Base-by-base conservation (phyloP, 2,888 invertebrate species). In the Hermaeophaga mercurialis region DNA sequence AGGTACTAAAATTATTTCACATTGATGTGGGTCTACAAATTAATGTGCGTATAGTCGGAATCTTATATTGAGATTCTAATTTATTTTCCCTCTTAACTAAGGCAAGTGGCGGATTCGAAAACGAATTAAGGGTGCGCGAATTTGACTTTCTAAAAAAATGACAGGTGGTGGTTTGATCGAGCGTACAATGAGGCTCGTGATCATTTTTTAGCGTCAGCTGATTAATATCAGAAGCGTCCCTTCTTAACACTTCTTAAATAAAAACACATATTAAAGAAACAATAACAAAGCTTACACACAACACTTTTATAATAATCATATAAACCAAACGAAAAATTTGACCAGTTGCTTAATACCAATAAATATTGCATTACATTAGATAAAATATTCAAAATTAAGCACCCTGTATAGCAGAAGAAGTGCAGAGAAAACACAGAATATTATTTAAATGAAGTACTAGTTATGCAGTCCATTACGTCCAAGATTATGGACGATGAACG, bases 1-100 rank as follows among this genome's bases (percentile, higher is more conserved):
- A 43, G 34, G 41, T 38, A 50, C 48, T 33, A 18, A 54, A 53
- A 53, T 54, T 47, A 47, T 48, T 48, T 48, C 18, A 69, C 67
- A 66, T 72, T 76, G 76, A 77, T 75, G 76, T 75, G 76, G 77
- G 77, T 76, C 33, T 70, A 64, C 60, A 70, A 75, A 75, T 75
- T 75, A 74, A 75, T 73, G 74, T 74, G 70, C 68, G 34, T 48
- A 69, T 41, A 47, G 57, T 48, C 28, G 39, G 53, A 47, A 48
- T 55, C 48, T 48, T 44, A 34, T 36, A 48, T 34, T 17, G 48
- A 36, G 31, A 41, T 48, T 36, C 19, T 43, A 44, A 46, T 28
- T 18, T 34, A 57, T 43, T 36, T 36, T 36, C 36, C 15, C 36
- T 17, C 36, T 36, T 36, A 36, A 36, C 9, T 36, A 17, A 17